Evolutionary conservation across 2,113 vertebrate genomes (phyloP).

Genomic region (Jacana jacana): DNA sequence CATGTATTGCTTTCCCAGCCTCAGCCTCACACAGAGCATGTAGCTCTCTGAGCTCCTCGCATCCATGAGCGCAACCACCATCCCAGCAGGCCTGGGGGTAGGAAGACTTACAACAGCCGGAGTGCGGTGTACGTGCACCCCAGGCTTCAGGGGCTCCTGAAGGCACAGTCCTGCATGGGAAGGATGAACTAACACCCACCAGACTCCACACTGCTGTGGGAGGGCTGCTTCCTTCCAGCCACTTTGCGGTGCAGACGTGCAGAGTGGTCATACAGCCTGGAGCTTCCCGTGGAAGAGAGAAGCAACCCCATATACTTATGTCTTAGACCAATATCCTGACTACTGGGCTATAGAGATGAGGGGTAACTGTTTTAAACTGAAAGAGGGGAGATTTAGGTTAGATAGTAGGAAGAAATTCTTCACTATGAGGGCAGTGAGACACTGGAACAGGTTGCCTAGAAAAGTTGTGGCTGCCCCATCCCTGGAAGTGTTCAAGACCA

Average conservation of each 20-base stretch:
- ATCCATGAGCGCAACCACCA: not conserved
- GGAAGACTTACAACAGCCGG: not conserved
- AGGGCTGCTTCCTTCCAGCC: not conserved
- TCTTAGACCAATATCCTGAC: not conserved
- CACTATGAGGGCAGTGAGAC: not conserved
- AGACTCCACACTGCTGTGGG: not conserved
- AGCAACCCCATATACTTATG: not conserved
- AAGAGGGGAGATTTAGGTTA: not conserved
- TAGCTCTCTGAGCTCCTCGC: not conserved
- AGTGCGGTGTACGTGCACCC: not conserved
- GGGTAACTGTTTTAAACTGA: not conserved
- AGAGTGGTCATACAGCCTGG: rapidly evolving
- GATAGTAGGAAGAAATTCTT: not conserved
- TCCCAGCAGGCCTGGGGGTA: not conserved
- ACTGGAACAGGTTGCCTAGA: not conserved
- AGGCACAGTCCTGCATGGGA: not conserved
- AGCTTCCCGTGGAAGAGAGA: not conserved
- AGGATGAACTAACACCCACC: rapidly evolving
- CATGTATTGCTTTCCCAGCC: not conserved
- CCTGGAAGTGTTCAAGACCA: not conserved
- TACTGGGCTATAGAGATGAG: not conserved
- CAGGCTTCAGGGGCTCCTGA: not conserved
- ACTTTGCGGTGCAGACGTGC: rapidly evolving
- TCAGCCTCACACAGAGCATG: not conserved
- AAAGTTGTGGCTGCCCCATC: not conserved